Conservation (phyloP, 1,140 invertebrate species). For the Procambarus virginalis region DNA sequence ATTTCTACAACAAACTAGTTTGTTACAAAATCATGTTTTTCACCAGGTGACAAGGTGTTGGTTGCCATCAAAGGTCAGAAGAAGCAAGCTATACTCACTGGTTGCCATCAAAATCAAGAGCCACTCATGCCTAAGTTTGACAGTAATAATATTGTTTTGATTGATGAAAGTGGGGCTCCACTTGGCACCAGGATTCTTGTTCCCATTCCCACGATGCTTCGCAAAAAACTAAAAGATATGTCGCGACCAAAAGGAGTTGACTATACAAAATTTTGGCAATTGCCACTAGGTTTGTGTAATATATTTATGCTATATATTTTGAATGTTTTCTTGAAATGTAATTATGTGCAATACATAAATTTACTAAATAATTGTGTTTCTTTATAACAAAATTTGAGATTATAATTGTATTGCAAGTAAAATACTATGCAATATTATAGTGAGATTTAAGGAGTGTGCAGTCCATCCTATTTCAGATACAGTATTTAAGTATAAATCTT, state of each 20-base stretch:
- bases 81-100: constrained; percentile 96
- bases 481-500: too few species aligned
- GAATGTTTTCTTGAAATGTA: background rate
- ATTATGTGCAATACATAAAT: background rate
- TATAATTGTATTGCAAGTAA: too few species aligned
- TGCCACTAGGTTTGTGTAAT: constrained; percentile 92
- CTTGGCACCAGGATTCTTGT: constrained; percentile 95
- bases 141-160: constrained; percentile 96
- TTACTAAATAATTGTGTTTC: background rate
- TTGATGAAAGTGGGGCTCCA: constrained; percentile 95
- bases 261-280: constrained; percentile 94
- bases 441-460: too few species aligned
- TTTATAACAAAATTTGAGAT: too few species aligned
- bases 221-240: constrained; percentile 89
- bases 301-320: background rate
- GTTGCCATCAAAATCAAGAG: constrained; percentile 88
- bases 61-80: constrained; percentile 98
- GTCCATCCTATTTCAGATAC: too few species aligned
- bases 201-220: constrained; percentile 93
- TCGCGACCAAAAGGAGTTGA: constrained; percentile 89
- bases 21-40: too few species aligned
- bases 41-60: constrained; percentile 80
- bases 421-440: too few species aligned
- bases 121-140: constrained; percentile 93
- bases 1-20: too few species aligned